These are phyloP conservation scores for Rhynchomys soricoides DNA, from an alignment of 2,113 vertebrate species.

Conservation along the genomic window DNA sequence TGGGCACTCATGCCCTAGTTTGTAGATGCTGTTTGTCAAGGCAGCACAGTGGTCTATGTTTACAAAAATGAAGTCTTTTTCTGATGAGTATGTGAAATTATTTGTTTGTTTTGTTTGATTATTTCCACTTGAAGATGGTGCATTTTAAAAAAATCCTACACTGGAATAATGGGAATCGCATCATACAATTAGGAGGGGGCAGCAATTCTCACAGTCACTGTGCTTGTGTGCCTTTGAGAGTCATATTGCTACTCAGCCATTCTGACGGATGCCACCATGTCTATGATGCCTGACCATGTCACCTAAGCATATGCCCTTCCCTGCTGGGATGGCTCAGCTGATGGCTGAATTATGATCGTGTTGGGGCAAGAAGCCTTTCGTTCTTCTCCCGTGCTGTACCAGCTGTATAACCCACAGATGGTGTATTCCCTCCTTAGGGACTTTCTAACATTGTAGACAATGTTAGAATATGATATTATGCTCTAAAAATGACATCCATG, in stretches of 20 bases:
- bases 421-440: conserved; percentile 59
- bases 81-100: background rate
- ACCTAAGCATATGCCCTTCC: background rate
- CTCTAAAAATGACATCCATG: conserved; percentile 71
- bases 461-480: conserved; percentile 69
- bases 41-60: background rate
- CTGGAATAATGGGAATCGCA: background rate
- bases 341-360: conserved; percentile 3
- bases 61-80: background rate
- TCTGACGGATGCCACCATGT: background rate
- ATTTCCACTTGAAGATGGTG: conserved; percentile 25
- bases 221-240: background rate
- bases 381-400: conserved; percentile 13
- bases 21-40: background rate
- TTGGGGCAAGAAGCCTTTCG: background rate
- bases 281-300: background rate
- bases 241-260: background rate
- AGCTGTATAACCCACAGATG: conserved; percentile 65
- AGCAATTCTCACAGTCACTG: background rate
- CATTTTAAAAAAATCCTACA: background rate
- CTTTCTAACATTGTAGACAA: conserved; percentile 67
- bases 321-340: background rate
- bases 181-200: background rate
- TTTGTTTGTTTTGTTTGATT: conserved; percentile 38
- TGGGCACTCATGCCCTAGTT: background rate